Percentiles rank a stretch among this genome's conserved stretches.
Conservation (phyloP, 2,113 vertebrate genomes). For the Lepus europaeus region DNA sequence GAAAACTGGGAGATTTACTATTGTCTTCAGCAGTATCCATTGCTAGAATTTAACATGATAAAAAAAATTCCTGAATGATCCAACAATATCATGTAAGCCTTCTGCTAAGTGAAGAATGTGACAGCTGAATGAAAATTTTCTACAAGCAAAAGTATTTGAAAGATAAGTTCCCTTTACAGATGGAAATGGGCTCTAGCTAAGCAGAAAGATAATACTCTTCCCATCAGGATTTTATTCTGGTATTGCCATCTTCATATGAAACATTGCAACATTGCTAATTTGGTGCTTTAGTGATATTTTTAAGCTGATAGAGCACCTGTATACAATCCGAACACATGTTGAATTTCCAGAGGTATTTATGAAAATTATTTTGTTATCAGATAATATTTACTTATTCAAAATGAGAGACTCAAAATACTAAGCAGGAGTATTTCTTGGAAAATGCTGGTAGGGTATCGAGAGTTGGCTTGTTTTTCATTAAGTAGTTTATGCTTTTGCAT, state of each 20-base stretch:
- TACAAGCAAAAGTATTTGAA: slow-evolving; percentile 49
- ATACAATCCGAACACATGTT: background rate
- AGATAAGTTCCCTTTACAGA: slow-evolving; percentile 66
- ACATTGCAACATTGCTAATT: slow-evolving; percentile 51
- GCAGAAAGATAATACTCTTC: slow-evolving; percentile 67
- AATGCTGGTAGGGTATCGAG: background rate
- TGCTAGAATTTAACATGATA: slow-evolving; percentile 4
- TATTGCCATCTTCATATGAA: slow-evolving; percentile 56
- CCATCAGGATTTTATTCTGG: slow-evolving; percentile 60
- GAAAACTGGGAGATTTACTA: slow-evolving; percentile 17
- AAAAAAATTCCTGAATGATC: background rate
- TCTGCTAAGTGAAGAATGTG: background rate
- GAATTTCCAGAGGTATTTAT: slow-evolving; percentile 60
- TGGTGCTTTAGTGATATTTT: slow-evolving; percentile 40
- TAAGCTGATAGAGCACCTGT: slow-evolving; percentile 2
- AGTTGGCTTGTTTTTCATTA: slow-evolving; percentile 12
- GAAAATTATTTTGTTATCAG: slow-evolving; percentile 50
- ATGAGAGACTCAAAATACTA: background rate
- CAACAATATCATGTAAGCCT: background rate
- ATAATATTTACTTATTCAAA: slow-evolving; percentile 63
- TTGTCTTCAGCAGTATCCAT: slow-evolving; percentile 24
- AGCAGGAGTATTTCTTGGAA: background rate
- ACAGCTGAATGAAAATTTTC: slow-evolving; percentile 64
- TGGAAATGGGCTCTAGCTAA: slow-evolving; percentile 64
- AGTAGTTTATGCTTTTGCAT: background rate